A percentile compares a stretch with the other conserved stretches of the same genome.
Conservation (phyloP, 2,797 vertebrate genomes). For the Thripadectes ignobilis region DNA sequence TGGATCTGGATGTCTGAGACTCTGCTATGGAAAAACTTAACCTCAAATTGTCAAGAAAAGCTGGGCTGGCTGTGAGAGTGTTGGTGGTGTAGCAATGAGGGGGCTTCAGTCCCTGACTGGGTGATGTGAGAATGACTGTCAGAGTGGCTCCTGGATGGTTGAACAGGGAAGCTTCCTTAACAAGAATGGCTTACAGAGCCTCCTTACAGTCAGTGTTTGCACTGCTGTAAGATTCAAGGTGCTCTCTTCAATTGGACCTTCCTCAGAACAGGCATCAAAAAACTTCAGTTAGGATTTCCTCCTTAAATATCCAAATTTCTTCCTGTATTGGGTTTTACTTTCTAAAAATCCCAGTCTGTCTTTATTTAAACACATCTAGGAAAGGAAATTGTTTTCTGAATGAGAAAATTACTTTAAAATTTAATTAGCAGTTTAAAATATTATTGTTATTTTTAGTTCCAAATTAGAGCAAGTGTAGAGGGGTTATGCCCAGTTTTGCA, state of each 20-base stretch:
- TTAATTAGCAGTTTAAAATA: background rate
- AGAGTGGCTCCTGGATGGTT: background rate
- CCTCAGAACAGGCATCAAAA: background rate
- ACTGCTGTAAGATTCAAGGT: background rate
- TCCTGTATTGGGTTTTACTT: background rate
- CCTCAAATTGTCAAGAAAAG: background rate
- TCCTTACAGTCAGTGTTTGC: background rate
- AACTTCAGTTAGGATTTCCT: background rate
- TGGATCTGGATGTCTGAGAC: background rate
- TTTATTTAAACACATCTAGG: background rate
- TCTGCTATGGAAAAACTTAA: background rate
- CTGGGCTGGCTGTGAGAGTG: background rate
- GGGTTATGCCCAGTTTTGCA: background rate
- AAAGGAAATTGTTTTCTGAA: background rate
- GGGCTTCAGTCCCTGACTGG: background rate
- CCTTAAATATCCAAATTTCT: background rate
- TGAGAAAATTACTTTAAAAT: background rate
- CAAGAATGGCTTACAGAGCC: background rate
- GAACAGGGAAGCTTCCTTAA: background rate
- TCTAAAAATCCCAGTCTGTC: background rate
- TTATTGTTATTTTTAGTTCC: background rate
- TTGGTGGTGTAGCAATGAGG: background rate
- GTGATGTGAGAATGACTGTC: background rate
- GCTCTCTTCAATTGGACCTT: background rate
- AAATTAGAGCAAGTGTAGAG: background rate